Conservation (phyloP, 1,140 invertebrate genomes). For the Hylyphantes graminicola region DNA sequence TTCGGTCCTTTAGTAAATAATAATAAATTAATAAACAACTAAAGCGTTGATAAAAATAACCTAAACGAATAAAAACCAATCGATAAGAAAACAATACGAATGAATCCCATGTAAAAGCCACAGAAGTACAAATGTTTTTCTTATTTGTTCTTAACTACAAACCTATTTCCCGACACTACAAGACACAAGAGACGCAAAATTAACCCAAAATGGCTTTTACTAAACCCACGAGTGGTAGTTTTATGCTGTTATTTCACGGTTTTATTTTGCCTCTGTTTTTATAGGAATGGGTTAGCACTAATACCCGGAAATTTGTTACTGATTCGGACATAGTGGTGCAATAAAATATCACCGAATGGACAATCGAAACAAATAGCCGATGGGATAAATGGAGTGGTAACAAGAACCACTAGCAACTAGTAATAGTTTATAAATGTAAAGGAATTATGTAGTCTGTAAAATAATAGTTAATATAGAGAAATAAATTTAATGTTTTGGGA, state of each 20-base stretch:
- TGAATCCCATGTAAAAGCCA: neutral
- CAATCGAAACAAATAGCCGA: too few species aligned
- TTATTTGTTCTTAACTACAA: neutral
- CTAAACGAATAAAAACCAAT: neutral
- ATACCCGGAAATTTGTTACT: neutral
- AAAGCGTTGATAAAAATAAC: neutral
- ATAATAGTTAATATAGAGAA: too few species aligned
- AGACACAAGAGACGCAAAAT: conserved; percentile 15
- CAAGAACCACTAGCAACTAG: too few species aligned
- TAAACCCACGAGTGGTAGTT: conserved; percentile 5
- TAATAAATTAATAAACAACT: too few species aligned
- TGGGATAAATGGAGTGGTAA: too few species aligned
- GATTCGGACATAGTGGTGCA: neutral
- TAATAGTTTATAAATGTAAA: too few species aligned
- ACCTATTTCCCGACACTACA: neutral
- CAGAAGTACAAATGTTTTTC: neutral
- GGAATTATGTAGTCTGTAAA: too few species aligned
- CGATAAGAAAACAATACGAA: neutral
- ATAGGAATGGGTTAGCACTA: neutral
- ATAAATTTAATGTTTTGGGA: too few species aligned
- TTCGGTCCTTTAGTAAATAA: too few species aligned
- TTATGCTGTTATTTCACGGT: neutral
- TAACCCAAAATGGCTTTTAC: conserved; percentile 11
- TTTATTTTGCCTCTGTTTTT: neutral
- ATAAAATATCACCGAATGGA: neutral